Evolutionary conservation across 1,140 invertebrate genomes (phyloP).

Genomic region (Drusus annulatus): DNA sequence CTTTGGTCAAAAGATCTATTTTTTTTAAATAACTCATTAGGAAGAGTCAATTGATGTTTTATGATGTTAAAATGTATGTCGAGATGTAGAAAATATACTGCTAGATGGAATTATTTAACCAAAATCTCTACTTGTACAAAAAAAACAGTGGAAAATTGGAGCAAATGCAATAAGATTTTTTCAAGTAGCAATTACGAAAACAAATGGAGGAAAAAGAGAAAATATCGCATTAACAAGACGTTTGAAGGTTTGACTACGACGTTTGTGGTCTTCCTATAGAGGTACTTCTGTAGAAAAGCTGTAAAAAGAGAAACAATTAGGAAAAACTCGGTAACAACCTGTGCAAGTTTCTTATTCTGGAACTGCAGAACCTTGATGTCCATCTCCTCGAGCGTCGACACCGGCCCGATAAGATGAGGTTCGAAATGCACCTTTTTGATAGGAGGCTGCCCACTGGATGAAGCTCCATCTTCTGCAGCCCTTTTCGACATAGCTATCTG

Average conservation of each 20-base stretch:
- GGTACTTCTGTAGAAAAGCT: not conserved
- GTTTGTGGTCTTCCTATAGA: no score
- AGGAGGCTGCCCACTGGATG: constrained; percentile 75
- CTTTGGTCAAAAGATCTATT: not conserved
- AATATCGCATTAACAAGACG: not conserved
- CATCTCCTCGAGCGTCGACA: constrained; percentile 96
- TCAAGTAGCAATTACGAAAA: constrained; percentile 29
- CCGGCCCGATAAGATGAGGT: constrained; percentile 91
- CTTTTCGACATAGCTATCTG: constrained; percentile 81
- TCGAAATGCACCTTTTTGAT: constrained; percentile 96
- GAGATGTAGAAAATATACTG: no score
- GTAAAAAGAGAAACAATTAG: not conserved
- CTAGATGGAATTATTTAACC: no score
- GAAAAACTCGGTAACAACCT: constrained; percentile 72
- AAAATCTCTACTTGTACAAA: not conserved
- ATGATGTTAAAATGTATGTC: no score
- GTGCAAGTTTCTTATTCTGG: constrained; percentile 96
- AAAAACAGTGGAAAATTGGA: constrained; percentile 26
- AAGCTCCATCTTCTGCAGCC: constrained; percentile 75
- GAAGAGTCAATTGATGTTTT: no score
- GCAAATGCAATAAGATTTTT: constrained; percentile 17
- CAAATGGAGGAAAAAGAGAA: not conserved
- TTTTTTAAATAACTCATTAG: no score
- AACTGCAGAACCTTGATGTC: constrained; percentile 97
- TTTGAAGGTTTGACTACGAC: not conserved